Evolutionary conservation across 1,140 invertebrate genomes (phyloP), one percentile per base, ranked within the genome.

Genomic region (Brachystomella parvula): DNA sequence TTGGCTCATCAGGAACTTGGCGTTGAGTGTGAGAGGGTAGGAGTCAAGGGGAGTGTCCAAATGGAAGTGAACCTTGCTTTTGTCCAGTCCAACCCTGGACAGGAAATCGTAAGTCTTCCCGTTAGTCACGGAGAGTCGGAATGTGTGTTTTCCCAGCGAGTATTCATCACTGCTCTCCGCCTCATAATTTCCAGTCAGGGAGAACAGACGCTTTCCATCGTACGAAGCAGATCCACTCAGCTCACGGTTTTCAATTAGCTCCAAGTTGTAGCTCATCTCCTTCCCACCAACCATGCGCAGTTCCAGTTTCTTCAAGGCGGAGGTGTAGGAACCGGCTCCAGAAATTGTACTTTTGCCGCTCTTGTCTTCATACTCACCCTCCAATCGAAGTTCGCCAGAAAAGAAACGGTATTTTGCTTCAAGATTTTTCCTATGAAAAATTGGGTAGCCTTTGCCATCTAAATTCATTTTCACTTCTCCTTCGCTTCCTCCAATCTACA

Each of bases 91-190:
- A 1, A 74, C 24, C 2, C 56, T 64, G 30, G 57, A 67, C 21
- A 28, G 30, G 17, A 74, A 53, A 17, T 65, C 44, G 47, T 67
- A 63, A 19, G 44, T 63, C 44, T 58, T 24, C 26, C 44, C 31
- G 56, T 2, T 2, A 44, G 24, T 15, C 60, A 26, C 30, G 3
- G 21, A 9, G 15, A 68, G 53, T 47, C 63, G 53, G 17, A 72
- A 47, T 6, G 35, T 53, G 31, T 72, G 71, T 17, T 69, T 67
- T 53, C 65, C 67, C 2, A 65, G 35, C 1, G 63, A 29, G 60
- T 49, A 68, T 30, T 67, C 66, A 9, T 47, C 62, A 17, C n/a
- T n/a, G n/a, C 44, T 17, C 47, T 63, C 62, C 2, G 26, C 47
- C 3, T 49, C 47, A 35, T 69, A 69, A 1, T 60, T n/a, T 21